These are phyloP conservation scores for Ditylenchus dipsaci DNA, from an alignment of 1,140 invertebrate genomes.

Conservation along the genomic window DNA sequence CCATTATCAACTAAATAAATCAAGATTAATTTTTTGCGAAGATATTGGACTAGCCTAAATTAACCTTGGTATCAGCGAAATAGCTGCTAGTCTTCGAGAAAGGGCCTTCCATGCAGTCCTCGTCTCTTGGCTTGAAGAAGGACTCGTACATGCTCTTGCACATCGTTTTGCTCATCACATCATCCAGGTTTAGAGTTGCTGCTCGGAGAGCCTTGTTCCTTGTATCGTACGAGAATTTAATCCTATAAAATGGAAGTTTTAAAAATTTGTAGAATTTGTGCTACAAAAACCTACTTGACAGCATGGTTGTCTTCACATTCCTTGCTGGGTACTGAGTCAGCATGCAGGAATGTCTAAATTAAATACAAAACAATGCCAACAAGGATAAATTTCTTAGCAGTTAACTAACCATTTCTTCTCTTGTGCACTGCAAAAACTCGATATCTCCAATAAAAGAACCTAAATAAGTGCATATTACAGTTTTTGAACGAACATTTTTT, in stretches of 20 bases:
- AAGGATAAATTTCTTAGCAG: background rate
- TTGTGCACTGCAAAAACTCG: constrained; percentile 16
- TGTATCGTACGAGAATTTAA: constrained; percentile 28
- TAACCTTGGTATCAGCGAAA: constrained; percentile 11
- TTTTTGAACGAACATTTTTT: constrained; percentile 5
- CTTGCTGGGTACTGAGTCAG: background rate
- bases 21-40: background rate
- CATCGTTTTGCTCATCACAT: constrained; percentile 7
- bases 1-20: constrained; percentile 13
- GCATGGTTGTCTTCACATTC: constrained; percentile 8
- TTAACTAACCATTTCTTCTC: constrained; percentile 20
- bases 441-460: constrained; percentile 38
- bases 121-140: constrained; percentile 19
- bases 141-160: constrained; percentile 29
- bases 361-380: background rate
- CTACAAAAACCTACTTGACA: constrained; percentile 17
- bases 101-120: constrained; percentile 29
- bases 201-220: constrained; percentile 29
- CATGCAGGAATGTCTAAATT: constrained; percentile 27
- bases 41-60: background rate
- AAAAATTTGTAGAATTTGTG: no score
- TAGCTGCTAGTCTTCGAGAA: constrained; percentile 28
- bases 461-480: constrained; percentile 16
- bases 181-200: background rate
- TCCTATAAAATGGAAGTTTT: constrained; percentile 4